Conservation (phyloP, 2,888 invertebrate species). For the Tryphoninae sp. region DNA sequence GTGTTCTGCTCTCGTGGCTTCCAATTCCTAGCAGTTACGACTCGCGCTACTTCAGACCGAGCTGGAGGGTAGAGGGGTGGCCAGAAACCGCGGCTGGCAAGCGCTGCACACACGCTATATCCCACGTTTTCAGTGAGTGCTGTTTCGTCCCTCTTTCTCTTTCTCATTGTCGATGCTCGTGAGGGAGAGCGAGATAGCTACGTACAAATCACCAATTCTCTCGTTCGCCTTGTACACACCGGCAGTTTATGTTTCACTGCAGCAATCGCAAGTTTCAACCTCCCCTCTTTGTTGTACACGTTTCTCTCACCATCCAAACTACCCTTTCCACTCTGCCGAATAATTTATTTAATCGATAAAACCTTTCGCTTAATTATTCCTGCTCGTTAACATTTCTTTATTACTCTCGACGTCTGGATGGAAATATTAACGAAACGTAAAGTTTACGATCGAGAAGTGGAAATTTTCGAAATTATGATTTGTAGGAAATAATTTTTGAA, state of each 20-base stretch:
- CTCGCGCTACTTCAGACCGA: constrained; percentile 35
- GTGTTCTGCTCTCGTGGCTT: constrained; percentile 39
- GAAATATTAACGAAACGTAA: too few relatives aligned
- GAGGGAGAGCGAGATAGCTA: too few relatives aligned
- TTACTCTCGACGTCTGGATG: too few relatives aligned
- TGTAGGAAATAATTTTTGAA: too few relatives aligned
- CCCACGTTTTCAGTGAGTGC: constrained; percentile 23
- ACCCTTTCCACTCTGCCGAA: not conserved
- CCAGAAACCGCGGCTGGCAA: not conserved
- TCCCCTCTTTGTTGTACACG: not conserved
- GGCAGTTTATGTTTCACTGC: constrained; percentile 25
- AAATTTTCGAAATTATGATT: too few relatives aligned
- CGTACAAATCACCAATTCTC: constrained; percentile 12
- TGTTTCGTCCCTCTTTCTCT: constrained; percentile 1
- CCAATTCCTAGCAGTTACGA: constrained; percentile 50
- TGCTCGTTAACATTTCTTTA: not conserved
- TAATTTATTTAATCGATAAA: constrained; percentile 33
- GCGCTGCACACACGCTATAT: not conserved
- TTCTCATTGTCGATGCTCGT: not conserved
- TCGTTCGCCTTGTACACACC: constrained; percentile 3
- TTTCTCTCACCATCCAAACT: not conserved
- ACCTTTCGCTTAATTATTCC: constrained; percentile 20
- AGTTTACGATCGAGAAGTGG: too few relatives aligned
- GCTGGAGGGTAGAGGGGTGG: not conserved
- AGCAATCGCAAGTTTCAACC: constrained; percentile 6